Conservation (phyloP, 2,888 invertebrate species). For the Drosophila austrosaltans region DNA sequence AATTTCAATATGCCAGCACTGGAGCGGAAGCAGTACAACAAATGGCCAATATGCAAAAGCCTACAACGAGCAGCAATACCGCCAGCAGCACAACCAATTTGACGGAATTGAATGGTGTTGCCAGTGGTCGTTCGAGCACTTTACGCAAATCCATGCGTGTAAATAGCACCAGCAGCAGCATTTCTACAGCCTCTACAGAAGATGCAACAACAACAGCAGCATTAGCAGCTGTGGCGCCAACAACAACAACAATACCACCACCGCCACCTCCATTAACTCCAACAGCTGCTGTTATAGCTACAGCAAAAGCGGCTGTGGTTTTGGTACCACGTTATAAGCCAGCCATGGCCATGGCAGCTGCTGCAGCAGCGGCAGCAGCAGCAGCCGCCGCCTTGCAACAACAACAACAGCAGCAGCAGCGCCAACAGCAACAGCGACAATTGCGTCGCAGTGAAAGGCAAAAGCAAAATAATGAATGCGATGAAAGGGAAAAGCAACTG, state of each 20-base stretch:
- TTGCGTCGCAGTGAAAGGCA: conserved; percentile 69
- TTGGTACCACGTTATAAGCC: conserved; percentile 58
- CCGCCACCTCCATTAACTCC: conserved; percentile 13
- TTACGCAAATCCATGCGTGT: conserved; percentile 82
- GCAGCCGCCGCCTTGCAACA: conserved; percentile 1
- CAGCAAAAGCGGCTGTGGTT: conserved; percentile 61
- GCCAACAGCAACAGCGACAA: conserved; percentile 63
- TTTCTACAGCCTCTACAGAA: conserved; percentile 82
- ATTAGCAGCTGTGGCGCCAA: conserved; percentile 22
- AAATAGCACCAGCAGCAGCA: conserved; percentile 83
- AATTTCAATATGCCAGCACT: conserved; percentile 51
- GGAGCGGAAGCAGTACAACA: conserved; percentile 48
- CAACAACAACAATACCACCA: conserved; percentile 19
- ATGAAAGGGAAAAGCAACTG: conserved; percentile 45
- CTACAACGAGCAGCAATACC: conserved; percentile 36
- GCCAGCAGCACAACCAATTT: conserved; percentile 5
- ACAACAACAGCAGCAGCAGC: conserved; percentile 33
- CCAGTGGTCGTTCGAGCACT: conserved; percentile 40
- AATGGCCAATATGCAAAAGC: conserved; percentile 45
- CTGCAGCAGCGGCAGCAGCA: conserved; percentile 29
- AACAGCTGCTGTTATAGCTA: conserved; percentile 15
- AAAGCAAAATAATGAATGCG: conserved; percentile 37
- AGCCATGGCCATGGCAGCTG: conserved; percentile 36
- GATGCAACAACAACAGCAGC: conserved; percentile 45
- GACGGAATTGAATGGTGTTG: conserved; percentile 22